Evolutionary conservation across 1,140 invertebrate genomes (phyloP).

Genomic region (Leptopilina boulardi): DNA sequence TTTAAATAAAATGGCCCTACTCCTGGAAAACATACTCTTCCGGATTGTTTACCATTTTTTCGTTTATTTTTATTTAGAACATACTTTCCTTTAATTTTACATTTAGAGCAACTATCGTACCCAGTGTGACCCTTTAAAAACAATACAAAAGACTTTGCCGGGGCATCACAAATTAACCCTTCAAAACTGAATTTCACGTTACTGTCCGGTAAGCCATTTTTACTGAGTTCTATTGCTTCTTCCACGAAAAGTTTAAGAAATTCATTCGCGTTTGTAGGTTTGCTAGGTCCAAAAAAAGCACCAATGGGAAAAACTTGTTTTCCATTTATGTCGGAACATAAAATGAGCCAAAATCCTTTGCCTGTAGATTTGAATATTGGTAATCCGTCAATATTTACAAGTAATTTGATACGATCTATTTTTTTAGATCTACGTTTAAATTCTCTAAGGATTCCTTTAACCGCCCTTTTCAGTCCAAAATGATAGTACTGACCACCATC

Average conservation of each 20-base stretch:
- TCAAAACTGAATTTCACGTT: background rate
- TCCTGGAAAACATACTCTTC: no score
- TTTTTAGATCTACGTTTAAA: background rate
- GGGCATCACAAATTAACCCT: background rate
- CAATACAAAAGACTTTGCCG: background rate
- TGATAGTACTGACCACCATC: background rate
- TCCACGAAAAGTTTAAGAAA: background rate
- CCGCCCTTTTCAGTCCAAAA: background rate
- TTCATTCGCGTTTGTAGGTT: background rate
- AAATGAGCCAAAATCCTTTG: background rate
- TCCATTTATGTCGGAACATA: background rate
- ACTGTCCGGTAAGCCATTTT: background rate
- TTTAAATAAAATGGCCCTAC: no score
- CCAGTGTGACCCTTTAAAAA: background rate
- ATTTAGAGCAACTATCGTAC: slow-evolving; percentile 38
- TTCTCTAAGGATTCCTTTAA: background rate
- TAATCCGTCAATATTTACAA: background rate
- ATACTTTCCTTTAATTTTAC: slow-evolving; percentile 56
- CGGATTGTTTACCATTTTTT: no score
- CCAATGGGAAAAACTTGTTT: background rate
- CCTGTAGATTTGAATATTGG: background rate
- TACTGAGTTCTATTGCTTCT: background rate
- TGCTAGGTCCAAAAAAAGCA: background rate
- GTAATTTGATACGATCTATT: background rate
- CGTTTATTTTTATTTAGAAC: slow-evolving; percentile 30